Evolutionary conservation across 2,113 vertebrate species (phyloP).

Genomic region (Pluvianellus socialis): DNA sequence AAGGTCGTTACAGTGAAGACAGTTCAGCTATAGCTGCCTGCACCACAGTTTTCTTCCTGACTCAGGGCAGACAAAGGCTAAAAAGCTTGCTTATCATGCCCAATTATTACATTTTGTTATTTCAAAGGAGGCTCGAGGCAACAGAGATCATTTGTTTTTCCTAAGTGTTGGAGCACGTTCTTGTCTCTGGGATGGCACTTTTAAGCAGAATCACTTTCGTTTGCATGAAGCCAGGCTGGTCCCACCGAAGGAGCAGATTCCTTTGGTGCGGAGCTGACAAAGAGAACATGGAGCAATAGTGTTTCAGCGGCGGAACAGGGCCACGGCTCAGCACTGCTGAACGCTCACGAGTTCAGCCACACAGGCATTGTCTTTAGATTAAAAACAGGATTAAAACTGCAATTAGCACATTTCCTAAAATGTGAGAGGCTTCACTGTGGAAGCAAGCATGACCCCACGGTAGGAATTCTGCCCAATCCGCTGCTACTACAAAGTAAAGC

Average conservation of each 20-base stretch:
- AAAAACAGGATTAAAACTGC: neutral
- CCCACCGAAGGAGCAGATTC: neutral
- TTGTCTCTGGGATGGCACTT: neutral
- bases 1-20: neutral
- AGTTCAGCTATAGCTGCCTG: neutral
- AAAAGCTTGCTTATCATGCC: neutral
- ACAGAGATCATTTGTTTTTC: neutral
- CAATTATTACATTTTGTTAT: neutral
- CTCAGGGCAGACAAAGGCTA: neutral
- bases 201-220: neutral
- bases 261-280: neutral
- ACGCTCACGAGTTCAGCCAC: neutral
- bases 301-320: neutral
- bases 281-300: neutral
- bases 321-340: neutral
- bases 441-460: accelerated
- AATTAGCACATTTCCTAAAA: neutral
- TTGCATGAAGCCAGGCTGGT: neutral
- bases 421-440: neutral
- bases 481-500: neutral
- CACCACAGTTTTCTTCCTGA: neutral
- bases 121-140: neutral
- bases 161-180: neutral
- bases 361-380: neutral
- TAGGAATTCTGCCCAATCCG: neutral